Conservation (phyloP, 2,113 vertebrate species). For the Atherinomorus stipes region DNA sequence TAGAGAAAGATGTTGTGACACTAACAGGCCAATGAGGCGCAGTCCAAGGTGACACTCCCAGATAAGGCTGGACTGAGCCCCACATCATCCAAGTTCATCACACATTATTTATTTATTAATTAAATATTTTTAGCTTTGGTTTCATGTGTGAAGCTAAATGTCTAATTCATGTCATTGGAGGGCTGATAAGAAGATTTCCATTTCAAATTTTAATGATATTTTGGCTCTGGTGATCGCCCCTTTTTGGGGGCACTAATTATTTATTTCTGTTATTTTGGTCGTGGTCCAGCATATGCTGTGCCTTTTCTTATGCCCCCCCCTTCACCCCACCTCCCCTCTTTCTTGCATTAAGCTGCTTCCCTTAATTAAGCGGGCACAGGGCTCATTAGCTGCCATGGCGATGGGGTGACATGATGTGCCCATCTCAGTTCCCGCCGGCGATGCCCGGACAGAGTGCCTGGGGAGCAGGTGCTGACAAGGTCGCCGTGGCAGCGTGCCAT, state of each 20-base stretch:
- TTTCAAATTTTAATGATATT: constrained; percentile 86
- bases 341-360: constrained; percentile 77
- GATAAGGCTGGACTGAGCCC: constrained; percentile 86
- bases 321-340: constrained; percentile 48
- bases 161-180: constrained; percentile 82
- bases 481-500: constrained; percentile 83
- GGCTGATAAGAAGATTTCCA: constrained; percentile 85
- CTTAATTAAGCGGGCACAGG: constrained; percentile 82
- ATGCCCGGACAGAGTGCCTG: constrained; percentile 84
- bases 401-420: constrained; percentile 77
- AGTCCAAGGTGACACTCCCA: constrained; percentile 84
- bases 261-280: constrained; percentile 81
- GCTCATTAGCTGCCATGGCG: constrained; percentile 80
- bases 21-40: constrained; percentile 80
- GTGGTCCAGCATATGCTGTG: constrained; percentile 76
- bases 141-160: constrained; percentile 78
- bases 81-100: constrained; percentile 87
- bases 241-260: constrained; percentile 76
- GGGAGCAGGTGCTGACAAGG: constrained; percentile 87
- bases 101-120: constrained; percentile 86
- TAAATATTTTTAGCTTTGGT: constrained; percentile 84
- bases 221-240: constrained; percentile 77
- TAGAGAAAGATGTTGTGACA: constrained; percentile 75
- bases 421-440: constrained; percentile 76
- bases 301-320: constrained; percentile 43